Evolutionary conservation across 2,797 vertebrate genomes (phyloP).

Genomic region (Loris lydekkerianus): DNA sequence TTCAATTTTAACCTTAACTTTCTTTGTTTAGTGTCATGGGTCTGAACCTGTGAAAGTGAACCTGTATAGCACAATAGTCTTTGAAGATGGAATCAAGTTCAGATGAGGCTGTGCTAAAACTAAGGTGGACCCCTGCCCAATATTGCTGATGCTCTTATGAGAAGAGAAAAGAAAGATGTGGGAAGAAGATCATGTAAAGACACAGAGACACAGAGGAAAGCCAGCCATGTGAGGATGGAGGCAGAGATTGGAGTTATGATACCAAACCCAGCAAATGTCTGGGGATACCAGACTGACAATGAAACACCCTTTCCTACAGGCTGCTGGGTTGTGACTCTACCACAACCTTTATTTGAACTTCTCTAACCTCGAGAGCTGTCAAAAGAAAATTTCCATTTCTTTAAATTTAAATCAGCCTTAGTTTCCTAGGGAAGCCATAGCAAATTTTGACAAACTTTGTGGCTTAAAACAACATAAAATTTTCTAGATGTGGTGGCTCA

Average conservation of each 20-base stretch:
- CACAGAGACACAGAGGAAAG: not conserved
- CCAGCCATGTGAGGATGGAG: rapidly evolving
- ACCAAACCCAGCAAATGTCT: not conserved
- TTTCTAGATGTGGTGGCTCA: no score
- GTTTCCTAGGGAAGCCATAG: not conserved
- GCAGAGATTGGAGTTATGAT: not conserved
- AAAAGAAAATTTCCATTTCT: not conserved
- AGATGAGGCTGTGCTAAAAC: not conserved
- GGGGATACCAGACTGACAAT: not conserved
- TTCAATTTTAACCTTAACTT: not conserved
- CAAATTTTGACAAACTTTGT: not conserved
- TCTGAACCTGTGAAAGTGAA: not conserved
- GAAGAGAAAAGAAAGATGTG: not conserved
- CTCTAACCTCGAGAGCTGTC: not conserved
- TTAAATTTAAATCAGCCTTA: not conserved
- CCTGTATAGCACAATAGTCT: not conserved
- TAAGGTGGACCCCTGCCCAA: not conserved
- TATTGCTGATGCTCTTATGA: not conserved
- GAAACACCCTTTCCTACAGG: not conserved
- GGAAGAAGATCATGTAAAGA: not conserved
- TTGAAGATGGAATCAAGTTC: not conserved
- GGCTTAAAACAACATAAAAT: not conserved
- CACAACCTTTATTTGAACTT: not conserved
- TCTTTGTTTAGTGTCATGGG: not conserved
- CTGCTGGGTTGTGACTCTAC: not conserved